Conservation (phyloP, 1,140 invertebrate genomes). For the Drosophila subpulchrella region DNA sequence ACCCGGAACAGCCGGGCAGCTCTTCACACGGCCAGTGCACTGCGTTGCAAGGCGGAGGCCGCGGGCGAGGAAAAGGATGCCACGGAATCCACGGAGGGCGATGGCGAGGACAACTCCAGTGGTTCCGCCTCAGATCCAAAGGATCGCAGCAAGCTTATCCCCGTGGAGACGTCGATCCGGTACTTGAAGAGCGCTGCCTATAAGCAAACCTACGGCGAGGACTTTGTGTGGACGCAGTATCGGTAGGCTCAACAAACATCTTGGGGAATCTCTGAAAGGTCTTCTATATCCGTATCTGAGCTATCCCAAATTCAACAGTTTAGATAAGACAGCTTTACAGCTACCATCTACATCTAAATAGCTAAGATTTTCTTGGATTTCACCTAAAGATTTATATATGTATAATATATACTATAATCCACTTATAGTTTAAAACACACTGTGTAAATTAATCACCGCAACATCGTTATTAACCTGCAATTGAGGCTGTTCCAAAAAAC, state of each 20-base stretch:
- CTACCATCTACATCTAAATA: too few species aligned
- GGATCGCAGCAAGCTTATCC: constrained; percentile 89
- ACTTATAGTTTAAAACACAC: too few species aligned
- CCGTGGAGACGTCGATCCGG: constrained; percentile 92
- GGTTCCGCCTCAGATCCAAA: constrained; percentile 46
- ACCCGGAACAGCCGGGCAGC: constrained; percentile 35
- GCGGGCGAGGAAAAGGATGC: constrained; percentile 15
- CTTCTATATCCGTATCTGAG: too few species aligned
- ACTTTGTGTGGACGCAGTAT: constrained; percentile 94
- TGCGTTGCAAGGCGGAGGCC: constrained; percentile 37
- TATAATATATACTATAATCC: too few species aligned
- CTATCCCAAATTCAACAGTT: too few species aligned
- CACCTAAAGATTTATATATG: too few species aligned
- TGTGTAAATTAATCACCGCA: too few species aligned
- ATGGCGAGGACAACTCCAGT: background rate
- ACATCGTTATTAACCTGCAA: too few species aligned
- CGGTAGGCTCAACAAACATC: constrained; percentile 39
- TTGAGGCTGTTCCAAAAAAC: too few species aligned
- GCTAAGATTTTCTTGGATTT: too few species aligned
- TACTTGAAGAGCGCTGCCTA: constrained; percentile 95
- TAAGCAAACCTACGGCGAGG: constrained; percentile 91
- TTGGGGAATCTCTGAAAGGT: too few species aligned
- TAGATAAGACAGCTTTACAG: too few species aligned
- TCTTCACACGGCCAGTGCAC: constrained; percentile 47
- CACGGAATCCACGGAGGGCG: background rate